phyloP scores from a whole-genome alignment of 2,113 vertebrate species.

The Nibea coibor region DNA sequence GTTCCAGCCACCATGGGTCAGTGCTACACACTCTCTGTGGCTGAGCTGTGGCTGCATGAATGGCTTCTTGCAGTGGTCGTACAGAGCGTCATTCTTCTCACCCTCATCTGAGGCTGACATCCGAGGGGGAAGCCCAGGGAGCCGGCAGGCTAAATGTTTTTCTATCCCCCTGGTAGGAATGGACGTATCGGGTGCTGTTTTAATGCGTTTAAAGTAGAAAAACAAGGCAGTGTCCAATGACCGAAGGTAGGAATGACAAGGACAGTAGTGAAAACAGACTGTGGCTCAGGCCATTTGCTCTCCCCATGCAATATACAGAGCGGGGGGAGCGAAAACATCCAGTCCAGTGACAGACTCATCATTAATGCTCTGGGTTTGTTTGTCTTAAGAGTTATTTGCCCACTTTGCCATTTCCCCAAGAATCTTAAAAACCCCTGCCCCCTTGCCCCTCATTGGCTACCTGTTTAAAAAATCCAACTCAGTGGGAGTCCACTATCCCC shows the following conservation, averaged over 20 bases:
- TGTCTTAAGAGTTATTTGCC: slow-evolving; percentile 80
- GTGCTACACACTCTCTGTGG: slow-evolving; percentile 69
- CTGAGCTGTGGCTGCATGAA: slow-evolving; percentile 75
- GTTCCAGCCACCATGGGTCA: slow-evolving; percentile 73
- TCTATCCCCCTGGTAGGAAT: slow-evolving; percentile 81
- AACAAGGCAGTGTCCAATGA: slow-evolving; percentile 77
- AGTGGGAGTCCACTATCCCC: slow-evolving; percentile 61
- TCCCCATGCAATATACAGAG: slow-evolving; percentile 27
- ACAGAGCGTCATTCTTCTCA: slow-evolving; percentile 86
- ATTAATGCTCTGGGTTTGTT: slow-evolving; percentile 83
- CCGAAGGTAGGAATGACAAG: slow-evolving; percentile 70
- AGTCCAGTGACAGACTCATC: slow-evolving; percentile 74
- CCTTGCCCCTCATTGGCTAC: slow-evolving; percentile 52
- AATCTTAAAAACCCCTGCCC: slow-evolving; percentile 81
- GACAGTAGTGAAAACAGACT: slow-evolving; percentile 79
- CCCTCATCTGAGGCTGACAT: slow-evolving; percentile 80
- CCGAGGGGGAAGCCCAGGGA: slow-evolving; percentile 80
- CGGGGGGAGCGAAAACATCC: slow-evolving; percentile 78
- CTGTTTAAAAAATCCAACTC: slow-evolving; percentile 72
- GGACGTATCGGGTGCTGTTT: slow-evolving; percentile 84
- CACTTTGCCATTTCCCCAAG: slow-evolving; percentile 82
- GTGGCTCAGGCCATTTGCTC: slow-evolving; percentile 31
- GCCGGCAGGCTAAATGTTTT: slow-evolving; percentile 81
- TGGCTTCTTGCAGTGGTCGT: slow-evolving; percentile 79
- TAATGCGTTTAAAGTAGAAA: slow-evolving; percentile 83